Conservation (phyloP, 1,140 invertebrate species). For the Pseudomyrmex gracilis region DNA sequence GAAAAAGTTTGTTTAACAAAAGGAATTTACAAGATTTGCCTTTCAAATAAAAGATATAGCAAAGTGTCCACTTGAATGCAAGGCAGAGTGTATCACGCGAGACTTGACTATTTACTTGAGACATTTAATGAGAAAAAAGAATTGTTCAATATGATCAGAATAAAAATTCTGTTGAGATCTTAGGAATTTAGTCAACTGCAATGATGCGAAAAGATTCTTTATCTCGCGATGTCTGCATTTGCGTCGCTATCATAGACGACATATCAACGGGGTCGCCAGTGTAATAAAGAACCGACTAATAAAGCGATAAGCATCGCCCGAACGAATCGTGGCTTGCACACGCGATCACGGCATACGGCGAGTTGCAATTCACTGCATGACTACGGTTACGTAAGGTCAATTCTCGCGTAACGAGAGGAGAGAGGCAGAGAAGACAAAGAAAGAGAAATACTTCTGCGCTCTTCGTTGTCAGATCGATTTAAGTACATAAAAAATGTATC, state of each 20-base stretch:
- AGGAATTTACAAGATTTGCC: not conserved
- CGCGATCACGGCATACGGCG: slow-evolving; percentile 38
- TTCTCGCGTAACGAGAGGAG: slow-evolving; percentile 34
- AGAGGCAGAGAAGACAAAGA: too few species aligned
- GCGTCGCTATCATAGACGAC: slow-evolving; percentile 18
- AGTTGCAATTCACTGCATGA: slow-evolving; percentile 33
- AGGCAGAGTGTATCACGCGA: not conserved
- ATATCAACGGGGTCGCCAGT: slow-evolving; percentile 54
- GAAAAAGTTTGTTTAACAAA: too few species aligned
- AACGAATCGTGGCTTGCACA: slow-evolving; percentile 64
- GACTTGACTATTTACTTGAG: not conserved
- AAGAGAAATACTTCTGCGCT: slow-evolving; percentile 21
- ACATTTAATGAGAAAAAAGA: not conserved
- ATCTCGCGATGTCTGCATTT: slow-evolving; percentile 28
- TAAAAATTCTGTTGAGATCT: slow-evolving; percentile 1
- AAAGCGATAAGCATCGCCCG: slow-evolving; percentile 67
- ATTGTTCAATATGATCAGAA: not conserved
- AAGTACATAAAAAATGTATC: not conserved
- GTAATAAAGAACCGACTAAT: slow-evolving; percentile 69
- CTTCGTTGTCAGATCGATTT: slow-evolving; percentile 1
- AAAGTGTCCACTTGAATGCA: not conserved
- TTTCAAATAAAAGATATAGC: not conserved
- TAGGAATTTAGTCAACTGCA: not conserved
- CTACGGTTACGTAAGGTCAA: slow-evolving; percentile 68
- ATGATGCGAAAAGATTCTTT: slow-evolving; percentile 10